Base-by-base conservation (phyloP, 2,797 vertebrate species). In the Chiroxiphia lanceolata region DNA sequence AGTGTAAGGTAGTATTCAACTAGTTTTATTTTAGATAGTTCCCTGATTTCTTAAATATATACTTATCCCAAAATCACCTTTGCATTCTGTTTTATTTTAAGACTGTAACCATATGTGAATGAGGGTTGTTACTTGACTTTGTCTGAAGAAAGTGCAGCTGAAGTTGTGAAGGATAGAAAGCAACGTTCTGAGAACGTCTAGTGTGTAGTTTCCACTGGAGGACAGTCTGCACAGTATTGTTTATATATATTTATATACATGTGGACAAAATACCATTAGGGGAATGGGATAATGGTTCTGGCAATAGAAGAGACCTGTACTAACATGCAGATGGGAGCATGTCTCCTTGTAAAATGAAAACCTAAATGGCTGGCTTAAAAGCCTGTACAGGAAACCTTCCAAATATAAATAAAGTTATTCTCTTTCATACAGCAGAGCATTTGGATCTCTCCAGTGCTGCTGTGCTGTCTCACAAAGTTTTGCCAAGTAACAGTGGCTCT, bases 201-300 rank as follows among this genome's bases (percentile, higher is more conserved):
- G 51, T 14, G 2, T 60, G 18, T 83, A 89, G 26, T 72, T 94
- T 93, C 67, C 42, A 7, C 57, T 81, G 40, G 23, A 93, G 67
- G 47, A 79, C 51, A 50, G 48, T 15, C 64, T 87, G 69, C 45
- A 81, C 48, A 64, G 12, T 76, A 22, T 81, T 92, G 47, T 93
- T 89, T 82, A 63, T 67, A 38, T 54, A 11, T 72, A 33, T 95
- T 93, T 94, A 75, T 90, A 79, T 84, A 48, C 29, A 67, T 22
- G 21, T 82, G 63, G 60, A 78, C 45, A 60, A 79, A 89, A 64
- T 84, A 48, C 48, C 45, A 34, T 90, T 60, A 74, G 26, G 40
- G 57, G 38, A 94, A 89, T 87, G 77, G 77, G 70, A 60, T 90
- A 87, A 90, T 92, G 64, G 19, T 75, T 72, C 64, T 93, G 60